Evolutionary conservation across 2,113 vertebrate genomes (phyloP), one percentile per base, ranked within the genome.

Genomic region (Balaenoptera acutorostrata): DNA sequence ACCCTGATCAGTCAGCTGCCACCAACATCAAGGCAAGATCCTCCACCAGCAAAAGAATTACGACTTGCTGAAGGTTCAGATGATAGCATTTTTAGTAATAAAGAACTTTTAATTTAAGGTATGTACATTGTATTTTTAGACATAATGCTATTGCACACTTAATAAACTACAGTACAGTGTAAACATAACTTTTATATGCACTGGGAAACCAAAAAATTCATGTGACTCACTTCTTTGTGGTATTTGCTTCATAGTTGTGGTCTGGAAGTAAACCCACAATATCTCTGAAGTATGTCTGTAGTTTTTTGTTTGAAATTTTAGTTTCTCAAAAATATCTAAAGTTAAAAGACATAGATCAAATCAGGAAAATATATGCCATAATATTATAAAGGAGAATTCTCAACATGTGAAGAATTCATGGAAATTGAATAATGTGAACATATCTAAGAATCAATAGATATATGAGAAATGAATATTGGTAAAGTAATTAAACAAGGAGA

Each of bases 281-380:
- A 52, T 12, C 31, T 77, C 74, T 77, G 74, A 52, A 5, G 46
- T 77, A 33, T 75, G 18, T 44, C 46, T 77, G 18, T 21, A 85
- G 33, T 29, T 94, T 87, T 82, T 92, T 71, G 55, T 78, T 93
- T 64, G 78, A 23, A 78, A 59, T 3, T 87, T 75, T 8, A 81
- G n/a, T 69, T 95, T 27, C 77, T 87, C 20, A 36, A 97, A 95
- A 90, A 61, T 75, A n/a, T 55, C 44, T n/a, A 33, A 91, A 80
- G 21, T 86, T 92, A 18, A 88, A 93, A 89, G 9, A 75, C 5
- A 85, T 36, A 69, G n/a, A 57, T 41, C 6, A 83, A 59, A 71
- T 36, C 77, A 82, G 52, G 14, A 83, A 92, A 88, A 61, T 4
- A 72, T 15, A 88, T 29, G 18, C 1, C 29, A 29, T 63, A 55